Base-by-base conservation (phyloP, 1,140 invertebrate genomes). In the Pachypeltis micranthus region DNA sequence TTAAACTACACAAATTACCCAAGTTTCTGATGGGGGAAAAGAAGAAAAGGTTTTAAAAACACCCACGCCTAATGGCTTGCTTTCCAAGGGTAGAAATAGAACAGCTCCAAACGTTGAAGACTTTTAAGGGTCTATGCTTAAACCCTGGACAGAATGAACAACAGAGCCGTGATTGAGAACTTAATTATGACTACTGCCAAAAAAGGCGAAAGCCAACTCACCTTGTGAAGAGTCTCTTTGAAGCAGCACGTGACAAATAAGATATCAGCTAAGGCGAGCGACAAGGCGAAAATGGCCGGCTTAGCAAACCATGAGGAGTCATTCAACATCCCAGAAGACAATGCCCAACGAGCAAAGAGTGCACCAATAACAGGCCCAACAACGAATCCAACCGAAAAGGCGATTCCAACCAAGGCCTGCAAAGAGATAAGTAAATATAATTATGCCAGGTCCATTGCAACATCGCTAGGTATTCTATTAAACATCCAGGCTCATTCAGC, bases 301-400 rank as follows among this genome's bases (percentile, higher is more conserved):
- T 83, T 74, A 47, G 87, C 76, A 68, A 87, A 95, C 86, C 93
- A 95, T 71, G 80, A 72, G 74, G 77, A 65, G 59, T 73, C 71
- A 21, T 21, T 21, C 10, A 4, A 4, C 2, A 44, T 62, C 1
- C 56, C 31, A 39, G 70, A 67, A 74, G 77, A 65, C 47, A 71
- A 72, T 1, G 85, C 84, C 75, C 81, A 85, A 67, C 82, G 80
- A 1, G 93, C 86, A 77, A 98, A 96, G 69, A 85, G 77, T 10
- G 94, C 96, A 21, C 96, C 96, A 70, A 98, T 92, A 70, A 93
- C 78, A 24, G 96, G 96, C 0, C 96, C 96, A 65, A 97, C 76
- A 66, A 98, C 91, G 75, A 99, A 99, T 16, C 94, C 96, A 61
- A 99, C 76, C 0, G 95, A 98, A 78, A 99, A 99, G 2, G 96